Conservation (phyloP, 2,797 vertebrate genomes). For the Enteromius paludinosus region DNA sequence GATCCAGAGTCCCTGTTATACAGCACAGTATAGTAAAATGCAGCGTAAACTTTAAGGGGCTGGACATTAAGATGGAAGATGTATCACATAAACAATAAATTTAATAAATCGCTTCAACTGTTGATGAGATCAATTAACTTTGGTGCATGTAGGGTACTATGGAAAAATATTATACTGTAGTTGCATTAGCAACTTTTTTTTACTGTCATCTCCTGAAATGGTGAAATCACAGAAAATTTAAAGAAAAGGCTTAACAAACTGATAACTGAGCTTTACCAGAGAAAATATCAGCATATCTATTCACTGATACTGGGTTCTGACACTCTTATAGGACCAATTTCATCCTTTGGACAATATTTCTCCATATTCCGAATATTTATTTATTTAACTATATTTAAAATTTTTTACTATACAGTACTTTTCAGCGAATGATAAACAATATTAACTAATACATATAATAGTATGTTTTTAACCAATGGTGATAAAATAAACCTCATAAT, state of each 20-base stretch:
- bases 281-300: background rate
- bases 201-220: background rate
- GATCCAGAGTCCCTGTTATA: conserved; percentile 54
- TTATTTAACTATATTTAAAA: no score
- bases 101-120: background rate
- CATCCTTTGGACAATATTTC: background rate
- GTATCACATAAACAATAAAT: conserved; percentile 10
- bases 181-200: background rate
- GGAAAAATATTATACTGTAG: background rate
- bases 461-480: no score
- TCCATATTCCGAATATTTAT: no score
- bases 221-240: background rate
- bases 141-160: background rate
- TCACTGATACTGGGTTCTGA: background rate
- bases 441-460: no score
- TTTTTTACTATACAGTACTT: no score
- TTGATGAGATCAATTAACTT: background rate
- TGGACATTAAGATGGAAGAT: background rate
- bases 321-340: background rate
- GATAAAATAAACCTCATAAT: no score
- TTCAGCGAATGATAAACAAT: no score
- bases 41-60: background rate
- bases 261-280: background rate
- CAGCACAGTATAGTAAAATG: background rate
- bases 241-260: background rate